These are phyloP conservation scores for Anableps anableps DNA, from an alignment of 2,797 vertebrate species.

Conservation along the genomic window DNA sequence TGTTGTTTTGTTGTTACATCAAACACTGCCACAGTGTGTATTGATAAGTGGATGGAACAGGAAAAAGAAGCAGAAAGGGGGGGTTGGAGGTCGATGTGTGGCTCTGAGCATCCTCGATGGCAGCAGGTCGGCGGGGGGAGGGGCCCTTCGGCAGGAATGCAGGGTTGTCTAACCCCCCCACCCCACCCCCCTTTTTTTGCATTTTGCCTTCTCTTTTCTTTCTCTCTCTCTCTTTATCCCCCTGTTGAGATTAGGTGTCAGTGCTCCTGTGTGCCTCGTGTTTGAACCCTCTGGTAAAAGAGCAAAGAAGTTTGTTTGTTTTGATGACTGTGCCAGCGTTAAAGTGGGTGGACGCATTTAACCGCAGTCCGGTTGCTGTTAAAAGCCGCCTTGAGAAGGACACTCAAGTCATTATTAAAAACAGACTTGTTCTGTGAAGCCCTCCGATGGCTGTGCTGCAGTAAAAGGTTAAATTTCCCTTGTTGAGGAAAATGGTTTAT, in stretches of 20 bases:
- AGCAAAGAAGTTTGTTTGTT: slow-evolving; percentile 70
- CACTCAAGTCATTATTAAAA: slow-evolving; percentile 52
- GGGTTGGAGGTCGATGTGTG: slow-evolving; percentile 48
- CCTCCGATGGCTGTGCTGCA: slow-evolving; percentile 21
- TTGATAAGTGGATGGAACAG: slow-evolving; percentile 43
- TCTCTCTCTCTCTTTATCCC: slow-evolving; percentile 53
- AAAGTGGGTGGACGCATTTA: slow-evolving; percentile 54
- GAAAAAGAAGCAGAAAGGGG: neutral
- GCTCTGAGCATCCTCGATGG: slow-evolving; percentile 78
- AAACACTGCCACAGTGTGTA: slow-evolving; percentile 43
- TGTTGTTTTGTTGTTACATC: slow-evolving; percentile 51
- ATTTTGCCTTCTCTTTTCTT: slow-evolving; percentile 48
- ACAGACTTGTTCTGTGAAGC: slow-evolving; percentile 24
- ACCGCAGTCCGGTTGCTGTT: slow-evolving; percentile 62
- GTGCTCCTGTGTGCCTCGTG: slow-evolving; percentile 58
- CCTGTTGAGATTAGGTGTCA: slow-evolving; percentile 66
- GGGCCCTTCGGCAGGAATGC: slow-evolving; percentile 85
- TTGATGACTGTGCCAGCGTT: slow-evolving; percentile 57
- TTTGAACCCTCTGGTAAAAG: slow-evolving; percentile 57
- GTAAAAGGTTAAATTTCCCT: slow-evolving; percentile 21
- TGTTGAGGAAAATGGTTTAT: neutral
- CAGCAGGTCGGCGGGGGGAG: slow-evolving; percentile 74
- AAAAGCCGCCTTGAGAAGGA: slow-evolving; percentile 50
- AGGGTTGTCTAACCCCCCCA: slow-evolving; percentile 68
- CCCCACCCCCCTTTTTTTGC: slow-evolving; percentile 4